Evolutionary conservation across 2,797 vertebrate genomes (phyloP).

Genomic region (Xenops minutus): DNA sequence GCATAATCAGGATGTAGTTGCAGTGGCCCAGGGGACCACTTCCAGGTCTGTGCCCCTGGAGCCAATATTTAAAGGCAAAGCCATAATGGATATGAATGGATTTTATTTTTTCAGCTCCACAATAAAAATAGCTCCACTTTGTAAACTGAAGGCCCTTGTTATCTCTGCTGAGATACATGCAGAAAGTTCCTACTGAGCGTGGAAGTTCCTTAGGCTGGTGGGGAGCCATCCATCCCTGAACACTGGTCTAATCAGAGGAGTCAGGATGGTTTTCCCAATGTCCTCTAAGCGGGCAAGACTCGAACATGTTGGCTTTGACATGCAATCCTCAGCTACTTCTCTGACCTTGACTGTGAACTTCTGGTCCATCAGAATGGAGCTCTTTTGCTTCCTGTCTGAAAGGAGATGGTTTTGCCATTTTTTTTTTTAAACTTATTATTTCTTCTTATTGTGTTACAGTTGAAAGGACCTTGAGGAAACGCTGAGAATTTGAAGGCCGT

Average conservation of each 20-base stretch:
- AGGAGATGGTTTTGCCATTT: background rate
- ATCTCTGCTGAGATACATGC: background rate
- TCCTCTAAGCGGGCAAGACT: background rate
- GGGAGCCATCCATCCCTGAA: background rate
- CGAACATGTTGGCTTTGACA: background rate
- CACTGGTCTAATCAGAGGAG: background rate
- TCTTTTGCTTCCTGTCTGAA: background rate
- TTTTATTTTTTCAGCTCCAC: background rate
- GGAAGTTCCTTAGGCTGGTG: background rate
- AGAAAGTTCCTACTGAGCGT: background rate
- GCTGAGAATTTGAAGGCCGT: background rate
- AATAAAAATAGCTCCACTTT: background rate
- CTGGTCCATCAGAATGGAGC: background rate
- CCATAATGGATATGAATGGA: background rate
- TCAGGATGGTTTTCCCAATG: background rate
- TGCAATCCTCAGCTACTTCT: background rate
- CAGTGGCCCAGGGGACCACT: background rate
- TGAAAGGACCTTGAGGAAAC: background rate
- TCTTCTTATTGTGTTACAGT: background rate
- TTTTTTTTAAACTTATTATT: background rate
- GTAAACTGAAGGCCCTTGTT: background rate
- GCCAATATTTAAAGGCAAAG: background rate
- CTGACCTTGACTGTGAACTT: background rate
- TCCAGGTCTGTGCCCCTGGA: background rate
- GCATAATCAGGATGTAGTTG: background rate